Percentiles rank a stretch among this genome's conserved stretches.
Conservation (phyloP, 2,113 vertebrate genomes). For the Corythaeola cristata region DNA sequence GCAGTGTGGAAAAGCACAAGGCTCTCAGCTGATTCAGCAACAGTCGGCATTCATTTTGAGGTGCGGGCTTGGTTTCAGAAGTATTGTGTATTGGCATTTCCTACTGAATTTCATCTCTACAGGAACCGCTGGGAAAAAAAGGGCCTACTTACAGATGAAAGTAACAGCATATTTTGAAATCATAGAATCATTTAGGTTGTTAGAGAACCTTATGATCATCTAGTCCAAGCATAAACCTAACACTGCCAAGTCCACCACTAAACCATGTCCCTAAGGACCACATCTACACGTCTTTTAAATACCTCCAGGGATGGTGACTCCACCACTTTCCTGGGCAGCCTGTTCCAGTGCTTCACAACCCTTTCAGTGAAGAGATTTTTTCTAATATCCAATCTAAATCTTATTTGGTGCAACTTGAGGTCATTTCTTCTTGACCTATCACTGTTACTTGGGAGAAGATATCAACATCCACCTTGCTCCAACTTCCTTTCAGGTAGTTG, state of each 20-base stretch:
- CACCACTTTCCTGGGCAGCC: not conserved
- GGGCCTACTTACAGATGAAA: not conserved
- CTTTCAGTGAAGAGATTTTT: not conserved
- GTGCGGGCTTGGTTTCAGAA: not conserved
- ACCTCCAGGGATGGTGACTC: not conserved
- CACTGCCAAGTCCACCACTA: not conserved
- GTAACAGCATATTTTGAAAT: not conserved
- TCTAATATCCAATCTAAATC: not conserved
- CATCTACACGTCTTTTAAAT: not conserved
- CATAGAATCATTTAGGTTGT: not conserved
- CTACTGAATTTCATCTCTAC: not conserved
- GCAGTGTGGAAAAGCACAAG: not conserved
- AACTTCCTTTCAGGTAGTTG: not conserved
- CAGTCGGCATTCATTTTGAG: not conserved
- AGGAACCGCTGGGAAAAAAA: not conserved
- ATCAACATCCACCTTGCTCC: accelerated
- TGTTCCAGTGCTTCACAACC: not conserved
- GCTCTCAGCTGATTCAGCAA: not conserved
- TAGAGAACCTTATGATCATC: not conserved
- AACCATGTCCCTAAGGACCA: not conserved
- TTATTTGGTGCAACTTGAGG: not conserved
- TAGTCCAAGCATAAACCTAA: not conserved
- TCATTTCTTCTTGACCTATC: not conserved
- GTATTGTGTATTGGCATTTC: not conserved
- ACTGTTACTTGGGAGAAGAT: not conserved